These are phyloP conservation scores for Scaptomyza tumidula DNA, from an alignment of 2,888 invertebrate species.

Conservation along the genomic window DNA sequence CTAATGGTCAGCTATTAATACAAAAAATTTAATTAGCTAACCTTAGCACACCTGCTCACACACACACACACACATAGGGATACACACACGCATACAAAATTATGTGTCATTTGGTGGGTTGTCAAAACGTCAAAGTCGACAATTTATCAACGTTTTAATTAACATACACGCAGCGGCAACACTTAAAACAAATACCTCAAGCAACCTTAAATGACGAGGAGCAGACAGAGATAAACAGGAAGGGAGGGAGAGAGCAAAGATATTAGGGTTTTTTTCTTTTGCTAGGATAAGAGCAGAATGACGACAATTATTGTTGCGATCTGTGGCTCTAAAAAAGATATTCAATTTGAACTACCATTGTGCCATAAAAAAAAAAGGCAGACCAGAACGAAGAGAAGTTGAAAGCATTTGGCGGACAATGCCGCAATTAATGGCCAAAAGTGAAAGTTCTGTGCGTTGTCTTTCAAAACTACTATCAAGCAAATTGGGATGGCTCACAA, in stretches of 20 bases:
- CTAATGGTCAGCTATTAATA: slow-evolving; percentile 15
- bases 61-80: slow-evolving; percentile 3
- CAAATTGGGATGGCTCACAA: slow-evolving; percentile 41
- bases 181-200: slow-evolving; percentile 61
- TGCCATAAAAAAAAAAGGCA: slow-evolving; percentile 16
- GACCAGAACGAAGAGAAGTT: background rate
- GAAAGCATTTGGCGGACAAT: slow-evolving; percentile 24
- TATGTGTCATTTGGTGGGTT: slow-evolving; percentile 28
- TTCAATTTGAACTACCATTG: slow-evolving; percentile 33
- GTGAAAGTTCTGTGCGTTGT: slow-evolving; percentile 58
- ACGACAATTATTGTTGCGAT: slow-evolving; percentile 63
- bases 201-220: slow-evolving; percentile 28
- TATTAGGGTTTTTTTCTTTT: no score
- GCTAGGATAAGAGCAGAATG: background rate
- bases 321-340: slow-evolving; percentile 33
- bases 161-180: slow-evolving; percentile 47
- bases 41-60: slow-evolving; percentile 20
- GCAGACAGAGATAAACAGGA: background rate
- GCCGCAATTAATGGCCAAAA: slow-evolving; percentile 56
- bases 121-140: slow-evolving; percentile 49
- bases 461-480: slow-evolving; percentile 50
- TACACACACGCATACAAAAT: slow-evolving; percentile 1
- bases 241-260: background rate
- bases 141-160: slow-evolving; percentile 71
- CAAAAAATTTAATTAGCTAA: slow-evolving; percentile 31